phyloP scores from a whole-genome alignment of 2,113 vertebrate species.

The Ploceus nigricollis region DNA sequence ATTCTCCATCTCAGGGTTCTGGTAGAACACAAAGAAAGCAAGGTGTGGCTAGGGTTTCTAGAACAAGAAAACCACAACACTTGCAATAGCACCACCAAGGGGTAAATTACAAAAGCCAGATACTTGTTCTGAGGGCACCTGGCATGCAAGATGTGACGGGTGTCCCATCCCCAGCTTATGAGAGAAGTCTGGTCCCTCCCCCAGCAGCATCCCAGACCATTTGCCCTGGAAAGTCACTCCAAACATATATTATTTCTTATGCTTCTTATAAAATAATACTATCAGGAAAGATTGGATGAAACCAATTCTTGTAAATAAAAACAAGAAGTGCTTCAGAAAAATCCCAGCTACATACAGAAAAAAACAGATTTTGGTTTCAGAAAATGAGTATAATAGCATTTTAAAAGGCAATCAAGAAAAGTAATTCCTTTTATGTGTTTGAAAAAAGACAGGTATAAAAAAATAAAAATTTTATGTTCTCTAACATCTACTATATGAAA shows the following conservation, averaged over 20 bases:
- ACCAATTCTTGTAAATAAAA: not conserved
- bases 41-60: not conserved
- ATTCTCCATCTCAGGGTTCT: not conserved
- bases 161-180: not conserved
- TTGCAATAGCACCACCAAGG: not conserved
- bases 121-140: not conserved
- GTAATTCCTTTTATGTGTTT: not conserved
- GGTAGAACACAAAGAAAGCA: not conserved
- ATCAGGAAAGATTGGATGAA: not conserved
- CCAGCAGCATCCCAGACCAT: fast-evolving
- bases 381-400: not conserved
- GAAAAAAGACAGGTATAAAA: not conserved
- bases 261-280: not conserved
- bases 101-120: not conserved
- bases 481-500: not conserved
- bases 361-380: not conserved
- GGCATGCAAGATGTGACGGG: not conserved
- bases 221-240: not conserved
- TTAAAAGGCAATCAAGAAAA: not conserved
- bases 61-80: not conserved
- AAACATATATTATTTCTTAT: not conserved
- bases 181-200: not conserved
- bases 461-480: not conserved
- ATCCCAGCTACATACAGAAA: not conserved
- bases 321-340: not conserved